Conservation (phyloP, 2,888 invertebrate species). For the Listrodromus nycthemerus region DNA sequence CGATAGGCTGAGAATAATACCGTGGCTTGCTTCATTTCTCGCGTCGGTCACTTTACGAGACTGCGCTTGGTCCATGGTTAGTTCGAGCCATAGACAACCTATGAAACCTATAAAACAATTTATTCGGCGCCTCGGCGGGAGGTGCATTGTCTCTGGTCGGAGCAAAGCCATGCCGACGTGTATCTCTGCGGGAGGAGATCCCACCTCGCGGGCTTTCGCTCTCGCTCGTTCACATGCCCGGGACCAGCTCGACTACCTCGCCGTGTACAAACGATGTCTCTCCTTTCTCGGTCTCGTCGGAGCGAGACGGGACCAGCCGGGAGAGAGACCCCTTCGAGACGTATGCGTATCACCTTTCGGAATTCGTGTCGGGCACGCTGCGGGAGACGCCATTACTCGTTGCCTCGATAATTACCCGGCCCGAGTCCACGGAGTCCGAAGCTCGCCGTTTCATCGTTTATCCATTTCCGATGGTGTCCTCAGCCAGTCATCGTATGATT, state of each 20-base stretch:
- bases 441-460: constrained; percentile 35
- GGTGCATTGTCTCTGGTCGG: constrained; percentile 78
- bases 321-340: constrained; percentile 66
- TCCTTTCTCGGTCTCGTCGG: constrained; percentile 17
- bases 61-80: constrained; percentile 9
- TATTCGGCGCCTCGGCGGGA: constrained; percentile 78
- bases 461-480: constrained; percentile 9
- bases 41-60: constrained; percentile 44
- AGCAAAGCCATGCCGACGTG: constrained; percentile 73
- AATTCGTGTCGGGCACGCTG: constrained; percentile 79
- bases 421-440: constrained; percentile 39
- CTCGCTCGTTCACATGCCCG: constrained; percentile 31
- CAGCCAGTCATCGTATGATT: not conserved
- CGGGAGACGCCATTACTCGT: constrained; percentile 74
- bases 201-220: constrained; percentile 29
- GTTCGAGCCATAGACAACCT: constrained; percentile 52
- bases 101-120: constrained; percentile 76
- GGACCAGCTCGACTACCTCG: constrained; percentile 8
- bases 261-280: constrained; percentile 17
- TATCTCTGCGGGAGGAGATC: constrained; percentile 47
- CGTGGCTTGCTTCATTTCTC: constrained; percentile 52
- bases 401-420: constrained; percentile 79
- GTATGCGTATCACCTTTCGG: constrained; percentile 80
- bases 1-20: constrained; percentile 60
- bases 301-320: not conserved